Evolutionary conservation across 2,888 invertebrate species (phyloP).

Genomic region (Oxystoma pomonae): DNA sequence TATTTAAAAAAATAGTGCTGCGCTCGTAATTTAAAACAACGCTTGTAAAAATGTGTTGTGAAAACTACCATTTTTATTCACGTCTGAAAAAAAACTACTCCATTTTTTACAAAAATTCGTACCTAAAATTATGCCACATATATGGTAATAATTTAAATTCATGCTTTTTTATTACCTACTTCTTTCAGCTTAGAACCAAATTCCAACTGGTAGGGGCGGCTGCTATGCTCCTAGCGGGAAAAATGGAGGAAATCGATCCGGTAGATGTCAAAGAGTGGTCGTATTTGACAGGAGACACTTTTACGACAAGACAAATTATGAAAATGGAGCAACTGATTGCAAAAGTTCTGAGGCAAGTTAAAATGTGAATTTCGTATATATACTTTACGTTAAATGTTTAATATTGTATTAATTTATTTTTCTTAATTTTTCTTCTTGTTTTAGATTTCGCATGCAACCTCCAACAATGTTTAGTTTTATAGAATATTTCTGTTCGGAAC

Average conservation of each 20-base stretch:
- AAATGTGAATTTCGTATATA: no score
- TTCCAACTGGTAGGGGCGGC: slow-evolving; percentile 45
- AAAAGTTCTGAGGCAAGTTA: slow-evolving; percentile 33
- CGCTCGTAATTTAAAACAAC: no score
- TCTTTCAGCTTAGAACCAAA: slow-evolving; percentile 37
- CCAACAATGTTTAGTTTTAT: slow-evolving; percentile 42
- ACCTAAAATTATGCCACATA: no score
- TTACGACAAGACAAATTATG: slow-evolving; percentile 37
- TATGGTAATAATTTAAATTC: no score
- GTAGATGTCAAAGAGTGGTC: slow-evolving; percentile 41
- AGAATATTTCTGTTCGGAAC: slow-evolving; percentile 34
- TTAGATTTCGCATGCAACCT: slow-evolving; percentile 37
- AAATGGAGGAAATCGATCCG: slow-evolving; percentile 44
- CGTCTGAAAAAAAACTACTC: no score
- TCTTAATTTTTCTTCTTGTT: no score
- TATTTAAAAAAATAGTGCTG: no score
- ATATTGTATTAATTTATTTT: no score
- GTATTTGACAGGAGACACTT: slow-evolving; percentile 40
- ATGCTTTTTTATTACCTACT: no score
- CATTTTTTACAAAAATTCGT: no score
- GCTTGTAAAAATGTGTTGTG: no score
- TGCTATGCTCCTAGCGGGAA: slow-evolving; percentile 44
- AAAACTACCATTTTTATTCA: no score
- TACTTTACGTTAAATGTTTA: background rate
- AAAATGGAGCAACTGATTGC: slow-evolving; percentile 44